phyloP scores from a whole-genome alignment of 2,888 invertebrate genomes.

The Tachystola acroxantha region DNA sequence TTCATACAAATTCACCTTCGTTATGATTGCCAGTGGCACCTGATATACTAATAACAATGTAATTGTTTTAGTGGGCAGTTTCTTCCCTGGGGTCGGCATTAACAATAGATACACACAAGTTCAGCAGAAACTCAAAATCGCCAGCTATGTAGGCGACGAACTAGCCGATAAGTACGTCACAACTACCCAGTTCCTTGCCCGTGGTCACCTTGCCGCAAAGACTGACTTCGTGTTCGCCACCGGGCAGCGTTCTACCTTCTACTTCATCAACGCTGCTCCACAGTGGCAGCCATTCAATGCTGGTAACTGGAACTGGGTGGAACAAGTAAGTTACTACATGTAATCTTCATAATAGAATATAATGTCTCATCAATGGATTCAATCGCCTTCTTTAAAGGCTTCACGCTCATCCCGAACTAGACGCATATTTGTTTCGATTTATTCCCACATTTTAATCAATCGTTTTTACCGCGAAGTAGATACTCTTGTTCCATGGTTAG shows the following conservation, averaged over 20 bases:
- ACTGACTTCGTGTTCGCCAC: slow-evolving; percentile 80
- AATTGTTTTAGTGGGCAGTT: slow-evolving; percentile 52
- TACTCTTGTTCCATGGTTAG: too few relatives aligned
- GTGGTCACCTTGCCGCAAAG: slow-evolving; percentile 81
- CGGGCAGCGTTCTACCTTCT: slow-evolving; percentile 79
- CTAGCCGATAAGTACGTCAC: slow-evolving; percentile 68
- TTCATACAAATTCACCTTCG: not conserved
- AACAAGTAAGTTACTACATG: slow-evolving; percentile 36
- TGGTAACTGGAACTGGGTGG: slow-evolving; percentile 78
- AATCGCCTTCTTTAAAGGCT: too few relatives aligned
- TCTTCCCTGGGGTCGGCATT: slow-evolving; percentile 61
- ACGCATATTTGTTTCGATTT: too few relatives aligned
- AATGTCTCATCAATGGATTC: too few relatives aligned
- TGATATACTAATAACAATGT: not conserved
- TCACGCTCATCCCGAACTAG: too few relatives aligned
- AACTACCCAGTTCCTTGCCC: slow-evolving; percentile 60
- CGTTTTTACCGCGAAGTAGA: too few relatives aligned
- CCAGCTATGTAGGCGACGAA: slow-evolving; percentile 38
- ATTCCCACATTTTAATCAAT: too few relatives aligned
- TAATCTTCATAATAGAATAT: too few relatives aligned
- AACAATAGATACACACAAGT: slow-evolving; percentile 59
- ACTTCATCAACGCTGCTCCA: slow-evolving; percentile 81
- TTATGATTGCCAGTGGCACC: not conserved
- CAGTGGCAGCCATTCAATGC: slow-evolving; percentile 82
- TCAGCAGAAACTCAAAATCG: slow-evolving; percentile 43